Evolutionary conservation across 1,140 invertebrate genomes (phyloP).

Genomic region (Pseudachorutes palmiensis): DNA sequence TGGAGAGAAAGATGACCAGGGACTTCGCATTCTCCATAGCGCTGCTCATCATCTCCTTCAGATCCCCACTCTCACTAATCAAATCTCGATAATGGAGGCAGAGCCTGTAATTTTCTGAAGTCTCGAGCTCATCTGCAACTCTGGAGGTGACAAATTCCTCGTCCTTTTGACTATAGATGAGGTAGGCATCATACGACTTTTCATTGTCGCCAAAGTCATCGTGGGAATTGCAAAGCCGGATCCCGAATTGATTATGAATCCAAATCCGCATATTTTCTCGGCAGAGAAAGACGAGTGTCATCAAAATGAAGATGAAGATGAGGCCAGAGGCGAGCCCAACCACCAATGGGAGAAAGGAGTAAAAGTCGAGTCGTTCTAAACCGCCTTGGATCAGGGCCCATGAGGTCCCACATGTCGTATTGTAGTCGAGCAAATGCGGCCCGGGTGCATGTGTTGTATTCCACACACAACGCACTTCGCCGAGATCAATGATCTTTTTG

Average conservation of each 20-base stretch:
- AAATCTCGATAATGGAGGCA: conserved; percentile 64
- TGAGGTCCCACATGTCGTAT: conserved; percentile 26
- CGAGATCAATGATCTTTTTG: conserved; percentile 65
- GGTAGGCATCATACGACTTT: conserved; percentile 74
- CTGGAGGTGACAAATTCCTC: conserved; percentile 67
- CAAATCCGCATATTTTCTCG: conserved; percentile 64
- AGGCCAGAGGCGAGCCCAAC: conserved; percentile 45
- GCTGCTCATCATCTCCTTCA: conserved; percentile 28
- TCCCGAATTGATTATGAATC: conserved; percentile 62
- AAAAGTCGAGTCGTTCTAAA: conserved; percentile 34
- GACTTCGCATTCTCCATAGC: conserved; percentile 40
- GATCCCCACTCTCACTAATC: conserved; percentile 27
- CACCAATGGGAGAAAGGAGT: conserved; percentile 50
- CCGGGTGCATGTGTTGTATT: conserved; percentile 28
- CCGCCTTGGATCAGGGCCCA: conserved; percentile 26
- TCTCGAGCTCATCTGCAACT: conserved; percentile 69
- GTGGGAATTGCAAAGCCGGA: conserved; percentile 53
- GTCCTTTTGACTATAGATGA: conserved; percentile 78
- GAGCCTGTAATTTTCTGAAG: conserved; percentile 53
- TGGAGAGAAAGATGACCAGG: conserved; percentile 70
- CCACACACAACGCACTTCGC: conserved; percentile 61
- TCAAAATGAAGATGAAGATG: conserved; percentile 63
- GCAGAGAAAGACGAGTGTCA: conserved; percentile 67
- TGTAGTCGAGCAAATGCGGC: conserved; percentile 33
- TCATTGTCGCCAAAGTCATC: conserved; percentile 46